Base-by-base conservation (phyloP, 1,140 invertebrate species). In the Anadara kagoshimensis region DNA sequence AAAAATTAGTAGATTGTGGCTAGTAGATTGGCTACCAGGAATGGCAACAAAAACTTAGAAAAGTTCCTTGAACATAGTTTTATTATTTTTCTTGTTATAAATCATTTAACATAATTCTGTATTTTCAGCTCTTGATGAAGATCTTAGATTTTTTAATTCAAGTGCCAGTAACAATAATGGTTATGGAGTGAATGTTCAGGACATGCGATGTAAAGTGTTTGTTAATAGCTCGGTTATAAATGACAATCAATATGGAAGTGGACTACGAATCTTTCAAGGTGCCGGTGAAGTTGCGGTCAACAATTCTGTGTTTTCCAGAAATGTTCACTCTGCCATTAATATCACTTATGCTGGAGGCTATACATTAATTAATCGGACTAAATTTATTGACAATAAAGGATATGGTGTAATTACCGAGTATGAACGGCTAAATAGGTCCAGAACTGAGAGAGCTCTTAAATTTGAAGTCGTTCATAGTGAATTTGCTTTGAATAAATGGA, bases 261-360 rank as follows among this genome's bases (percentile, higher is more conserved):
- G 88, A 16, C 51, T 89, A 16, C 73, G 84, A 0, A 72, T 89
- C 12, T 88, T 84, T 47, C 83, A 85, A 58, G 88, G 88, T 12
- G 88, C 88, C 4, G 86, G 84, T 7, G 84, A 89, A 74, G 56
- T 89, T 14, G 73, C 83, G 20, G 75, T 89, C 20, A 88, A 87
- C 65, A 83, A 85, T 56, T 85, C 84, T 4, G 56, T 78, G 1
- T 51, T 90, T 29, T 75, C 81, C 58, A 58, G 82, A 14, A 90
- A 90, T 70, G 56, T 45, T 24, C 75, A 79, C 14, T 69, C 75
- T 69, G 88, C 86, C 16, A 72, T 89, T 24, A 97, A 98, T 81
- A 94, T 98, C 5, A 97, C 96, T 0, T 95, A 96, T 69, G 94
- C 95, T 1, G 97, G 97, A 0, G 97, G 97, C n/a, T 94, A 93